Evolutionary conservation across 2,888 invertebrate species (phyloP), one percentile per base, ranked within the genome.

Genomic region (Coremacera marginata): DNA sequence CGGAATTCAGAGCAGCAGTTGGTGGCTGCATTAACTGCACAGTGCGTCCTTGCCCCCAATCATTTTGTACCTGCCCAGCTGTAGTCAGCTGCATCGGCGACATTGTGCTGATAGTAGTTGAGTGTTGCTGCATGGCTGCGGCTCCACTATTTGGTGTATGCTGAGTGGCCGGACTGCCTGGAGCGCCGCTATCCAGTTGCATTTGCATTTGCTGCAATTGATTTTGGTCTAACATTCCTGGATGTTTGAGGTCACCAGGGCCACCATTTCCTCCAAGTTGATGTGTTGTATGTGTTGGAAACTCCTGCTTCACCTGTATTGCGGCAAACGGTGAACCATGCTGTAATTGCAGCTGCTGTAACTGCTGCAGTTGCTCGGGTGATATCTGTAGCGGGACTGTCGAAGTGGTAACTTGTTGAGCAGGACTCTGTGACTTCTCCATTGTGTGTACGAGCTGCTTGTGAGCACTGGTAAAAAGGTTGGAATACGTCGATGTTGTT

Each of bases 11-110:
- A 7, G 85, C 78, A 0, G 94, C 94, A 11, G 85, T 78, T 0
- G 86, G 84, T 78, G 93, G 93, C 84, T 95, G 96, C 83, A 96
- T 95, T 31, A 96, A 94, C 87, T 96, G 96, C 49, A 96, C 94
- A 5, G 94, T 91, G n/a, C 94, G 92, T 81, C 94, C 93, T 74
- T 93, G 92, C 92, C 94, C 93, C 84, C 94, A 94, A 91, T 94
- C 70, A 1, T 82, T 83, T 90, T 93, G 84, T 91, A 94, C 84
- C 67, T 92, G 92, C 0, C 91, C 91, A 0, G 91, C 91, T 3
- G 86, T 82, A 9, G 92, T 92, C 81, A 93, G 92, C 80, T 95
- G 95, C 84, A 95, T 90, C 0, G 95, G 94, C 5, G 95, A 94
- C 94, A 95, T 94, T 7, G 94, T 93, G 2, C 94, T 93, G 76